A percentile compares a stretch with the other conserved stretches of the same genome.
Evolutionary conservation across 2,888 invertebrate species (phyloP).

Genomic region (Blomia tropicalis): DNA sequence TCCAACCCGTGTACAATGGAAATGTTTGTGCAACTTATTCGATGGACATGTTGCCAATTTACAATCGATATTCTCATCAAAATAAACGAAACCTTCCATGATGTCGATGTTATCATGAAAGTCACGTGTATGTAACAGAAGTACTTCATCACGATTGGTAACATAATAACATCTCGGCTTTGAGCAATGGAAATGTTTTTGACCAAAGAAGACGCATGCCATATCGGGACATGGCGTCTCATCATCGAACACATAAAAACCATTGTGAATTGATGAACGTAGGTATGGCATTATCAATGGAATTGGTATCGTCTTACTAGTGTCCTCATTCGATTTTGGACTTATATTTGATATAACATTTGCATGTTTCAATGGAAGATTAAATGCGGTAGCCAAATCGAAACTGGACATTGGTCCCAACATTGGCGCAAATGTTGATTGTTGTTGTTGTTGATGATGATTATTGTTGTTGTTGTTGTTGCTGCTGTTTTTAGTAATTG

Average conservation of each 20-base stretch:
- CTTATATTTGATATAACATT: slow-evolving; percentile 6
- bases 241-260: slow-evolving; percentile 34
- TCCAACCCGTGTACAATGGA: slow-evolving; percentile 53
- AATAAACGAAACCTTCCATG: slow-evolving; percentile 68
- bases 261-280: slow-evolving; percentile 33
- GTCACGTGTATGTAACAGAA: slow-evolving; percentile 66
- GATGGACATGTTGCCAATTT: slow-evolving; percentile 49
- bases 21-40: slow-evolving; percentile 55
- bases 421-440: not conserved
- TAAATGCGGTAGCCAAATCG: slow-evolving; percentile 20
- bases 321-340: slow-evolving; percentile 6
- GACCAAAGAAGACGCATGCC: slow-evolving; percentile 50
- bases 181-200: slow-evolving; percentile 69
- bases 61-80: slow-evolving; percentile 55
- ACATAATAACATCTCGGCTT: slow-evolving; percentile 64
- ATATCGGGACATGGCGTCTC: slow-evolving; percentile 53
- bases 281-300: slow-evolving; percentile 24
- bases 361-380: slow-evolving; percentile 11
- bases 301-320: slow-evolving; percentile 20
- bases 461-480: too few species aligned
- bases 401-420: slow-evolving; percentile 1
- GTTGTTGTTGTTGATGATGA: not conserved
- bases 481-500: too few species aligned
- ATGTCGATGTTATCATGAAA: slow-evolving; percentile 67
- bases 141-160: slow-evolving; percentile 57